phyloP scores from a whole-genome alignment of 2,888 invertebrate species.

The Ochropacha duplaris region DNA sequence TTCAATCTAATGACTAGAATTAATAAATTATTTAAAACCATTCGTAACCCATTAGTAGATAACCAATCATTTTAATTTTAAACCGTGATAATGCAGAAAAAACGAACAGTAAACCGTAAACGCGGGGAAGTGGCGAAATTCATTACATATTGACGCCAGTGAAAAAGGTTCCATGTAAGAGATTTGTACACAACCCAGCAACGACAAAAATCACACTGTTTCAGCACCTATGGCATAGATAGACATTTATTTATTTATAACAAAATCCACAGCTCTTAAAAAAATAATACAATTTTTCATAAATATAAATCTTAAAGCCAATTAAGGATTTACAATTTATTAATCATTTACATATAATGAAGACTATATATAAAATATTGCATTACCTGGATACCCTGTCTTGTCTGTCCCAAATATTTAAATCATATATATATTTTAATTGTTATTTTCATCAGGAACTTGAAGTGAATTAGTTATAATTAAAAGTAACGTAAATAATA shows the following conservation, averaged over 20 bases:
- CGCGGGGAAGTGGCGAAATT: constrained; percentile 14
- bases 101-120: constrained; percentile 14
- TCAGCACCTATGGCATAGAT: neutral
- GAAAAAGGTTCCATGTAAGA: neutral
- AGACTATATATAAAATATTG: no score
- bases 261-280: no score
- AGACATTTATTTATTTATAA: no score
- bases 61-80: neutral
- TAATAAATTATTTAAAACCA: neutral
- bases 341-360: no score
- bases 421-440: no score
- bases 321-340: no score
- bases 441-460: neutral
- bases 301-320: no score
- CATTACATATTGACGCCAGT: constrained; percentile 22
- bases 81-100: constrained; percentile 3
- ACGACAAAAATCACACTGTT: neutral
- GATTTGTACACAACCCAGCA: neutral
- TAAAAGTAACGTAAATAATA: constrained; percentile 14
- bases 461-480: neutral
- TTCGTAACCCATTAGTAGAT: neutral
- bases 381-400: no score
- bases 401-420: no score
- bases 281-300: no score
- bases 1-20: neutral